phyloP scores from a whole-genome alignment of 2,797 vertebrate genomes.

The Lycodopsis pacificus region DNA sequence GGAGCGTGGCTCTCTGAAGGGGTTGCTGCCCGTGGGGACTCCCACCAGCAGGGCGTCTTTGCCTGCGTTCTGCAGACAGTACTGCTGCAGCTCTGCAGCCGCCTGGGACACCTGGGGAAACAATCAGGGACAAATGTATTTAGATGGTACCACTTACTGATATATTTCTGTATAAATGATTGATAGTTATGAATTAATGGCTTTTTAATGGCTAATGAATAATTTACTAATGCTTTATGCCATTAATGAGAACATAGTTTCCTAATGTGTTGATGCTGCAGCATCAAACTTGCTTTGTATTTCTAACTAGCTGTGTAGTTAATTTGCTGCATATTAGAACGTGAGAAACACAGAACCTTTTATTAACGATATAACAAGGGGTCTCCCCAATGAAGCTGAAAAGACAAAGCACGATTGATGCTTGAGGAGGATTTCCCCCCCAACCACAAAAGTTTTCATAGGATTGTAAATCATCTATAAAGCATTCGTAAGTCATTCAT shows the following conservation, averaged over 20 bases:
- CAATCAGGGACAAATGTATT: not conserved
- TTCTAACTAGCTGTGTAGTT: not conserved
- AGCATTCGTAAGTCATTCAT: not conserved
- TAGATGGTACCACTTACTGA: not conserved
- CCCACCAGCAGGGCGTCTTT: constrained; percentile 95
- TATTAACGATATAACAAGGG: not conserved
- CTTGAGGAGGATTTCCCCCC: not conserved
- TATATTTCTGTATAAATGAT: too few species aligned
- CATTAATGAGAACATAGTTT: not conserved
- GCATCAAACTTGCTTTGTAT: not conserved
- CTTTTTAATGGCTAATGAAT: not conserved
- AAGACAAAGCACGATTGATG: not conserved
- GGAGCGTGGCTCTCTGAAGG: constrained; percentile 95
- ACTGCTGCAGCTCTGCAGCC: constrained; percentile 96
- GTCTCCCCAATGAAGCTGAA: not conserved
- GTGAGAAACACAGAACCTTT: not conserved
- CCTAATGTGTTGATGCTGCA: not conserved
- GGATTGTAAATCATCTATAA: not conserved
- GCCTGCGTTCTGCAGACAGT: constrained; percentile 94
- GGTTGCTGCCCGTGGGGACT: constrained; percentile 94
- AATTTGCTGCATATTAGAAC: not conserved
- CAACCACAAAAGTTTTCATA: not conserved
- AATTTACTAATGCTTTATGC: not conserved
- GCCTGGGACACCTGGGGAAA: constrained; percentile 92
- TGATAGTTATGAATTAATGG: not conserved